Conservation (phyloP, 2,113 vertebrate species). For the Siphamia tubifer region DNA sequence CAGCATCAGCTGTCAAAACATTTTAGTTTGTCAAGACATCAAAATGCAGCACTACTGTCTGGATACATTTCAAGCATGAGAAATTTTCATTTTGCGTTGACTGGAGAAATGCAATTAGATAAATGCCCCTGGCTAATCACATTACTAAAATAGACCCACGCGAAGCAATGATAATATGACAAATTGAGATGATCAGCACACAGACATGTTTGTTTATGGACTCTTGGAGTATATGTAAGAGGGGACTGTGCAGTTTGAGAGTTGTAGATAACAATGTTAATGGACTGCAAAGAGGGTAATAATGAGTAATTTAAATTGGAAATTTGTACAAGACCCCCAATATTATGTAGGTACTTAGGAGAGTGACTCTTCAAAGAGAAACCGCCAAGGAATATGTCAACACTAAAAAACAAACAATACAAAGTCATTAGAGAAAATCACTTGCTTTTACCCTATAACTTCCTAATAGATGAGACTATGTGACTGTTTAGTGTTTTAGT, state of each 20-base stretch:
- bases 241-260: slow-evolving; percentile 12
- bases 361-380: not conserved
- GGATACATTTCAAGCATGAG: slow-evolving; percentile 51
- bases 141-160: slow-evolving; percentile 43
- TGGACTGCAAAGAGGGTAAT: slow-evolving; percentile 24
- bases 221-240: slow-evolving; percentile 7
- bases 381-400: not conserved
- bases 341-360: not conserved
- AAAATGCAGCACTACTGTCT: slow-evolving; percentile 17
- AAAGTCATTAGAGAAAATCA: too few relatives aligned
- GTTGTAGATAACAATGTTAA: slow-evolving; percentile 18
- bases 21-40: slow-evolving; percentile 43
- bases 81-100: slow-evolving; percentile 48
- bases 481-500: too few relatives aligned
- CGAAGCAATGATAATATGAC: slow-evolving; percentile 38
- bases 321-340: slow-evolving; percentile 10
- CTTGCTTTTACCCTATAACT: too few relatives aligned
- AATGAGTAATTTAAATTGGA: slow-evolving; percentile 22
- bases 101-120: slow-evolving; percentile 55
- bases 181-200: slow-evolving; percentile 55
- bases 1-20: slow-evolving; percentile 30
- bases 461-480: too few relatives aligned
- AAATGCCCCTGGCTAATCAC: slow-evolving; percentile 56
- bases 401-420: too few relatives aligned
- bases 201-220: slow-evolving; percentile 46